These are phyloP conservation scores for Lophotriccus pileatus DNA, from an alignment of 2,797 vertebrate species.

Conservation along the genomic window DNA sequence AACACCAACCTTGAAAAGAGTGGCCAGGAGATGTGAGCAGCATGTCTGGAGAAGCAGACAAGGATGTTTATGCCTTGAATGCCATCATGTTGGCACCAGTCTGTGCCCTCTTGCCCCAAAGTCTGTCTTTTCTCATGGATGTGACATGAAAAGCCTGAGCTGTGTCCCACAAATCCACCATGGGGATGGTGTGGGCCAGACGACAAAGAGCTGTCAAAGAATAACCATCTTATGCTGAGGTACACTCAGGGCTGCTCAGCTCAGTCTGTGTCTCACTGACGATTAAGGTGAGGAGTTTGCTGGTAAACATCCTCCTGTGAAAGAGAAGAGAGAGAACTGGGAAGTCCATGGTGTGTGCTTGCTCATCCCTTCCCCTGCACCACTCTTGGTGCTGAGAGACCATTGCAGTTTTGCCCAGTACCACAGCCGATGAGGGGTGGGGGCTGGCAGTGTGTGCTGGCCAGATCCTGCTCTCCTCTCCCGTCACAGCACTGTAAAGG, in stretches of 20 bases:
- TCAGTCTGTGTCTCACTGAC: neutral
- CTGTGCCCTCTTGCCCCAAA: neutral
- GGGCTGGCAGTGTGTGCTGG: neutral
- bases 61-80: neutral
- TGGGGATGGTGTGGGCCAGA: neutral
- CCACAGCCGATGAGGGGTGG: rapidly evolving
- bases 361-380: neutral
- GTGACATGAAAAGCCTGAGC: neutral
- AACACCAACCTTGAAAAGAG: neutral
- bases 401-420: neutral
- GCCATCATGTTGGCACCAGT: neutral
- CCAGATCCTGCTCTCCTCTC: neutral
- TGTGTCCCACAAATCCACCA: neutral
- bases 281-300: neutral
- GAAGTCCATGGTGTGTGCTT: neutral
- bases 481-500: rapidly evolving
- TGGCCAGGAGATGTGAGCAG: neutral
- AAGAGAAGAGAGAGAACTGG: neutral
- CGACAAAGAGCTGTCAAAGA: neutral
- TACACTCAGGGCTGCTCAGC: neutral
- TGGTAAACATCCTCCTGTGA: neutral
- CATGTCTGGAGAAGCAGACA: rapidly evolving
- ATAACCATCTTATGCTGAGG: neutral
- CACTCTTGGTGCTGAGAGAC: neutral
- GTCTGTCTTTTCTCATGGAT: neutral